Evolutionary conservation across 2,888 invertebrate genomes (phyloP).

Genomic region (Drosophila lacicola): DNA sequence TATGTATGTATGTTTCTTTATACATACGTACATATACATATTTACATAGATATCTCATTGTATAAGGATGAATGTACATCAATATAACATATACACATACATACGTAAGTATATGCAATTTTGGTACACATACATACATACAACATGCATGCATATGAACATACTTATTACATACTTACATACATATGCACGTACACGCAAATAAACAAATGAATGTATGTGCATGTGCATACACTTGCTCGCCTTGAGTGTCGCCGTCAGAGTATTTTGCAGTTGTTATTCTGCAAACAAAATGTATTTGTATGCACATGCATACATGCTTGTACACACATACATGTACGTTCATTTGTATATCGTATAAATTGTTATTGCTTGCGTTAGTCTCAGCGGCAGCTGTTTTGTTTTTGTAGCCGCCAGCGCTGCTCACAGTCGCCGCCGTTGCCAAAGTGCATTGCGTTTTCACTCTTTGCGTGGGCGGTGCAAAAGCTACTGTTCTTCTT

Average conservation of each 20-base stretch:
- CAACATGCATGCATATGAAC: constrained; percentile 4
- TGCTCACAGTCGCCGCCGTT: constrained; percentile 35
- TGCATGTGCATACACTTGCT: constrained; percentile 30
- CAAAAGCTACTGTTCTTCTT: constrained; percentile 19
- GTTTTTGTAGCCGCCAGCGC: constrained; percentile 31
- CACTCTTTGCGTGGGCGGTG: constrained; percentile 58
- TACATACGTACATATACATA: constrained; percentile 7
- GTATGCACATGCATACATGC: constrained; percentile 21
- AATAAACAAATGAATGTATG: background rate
- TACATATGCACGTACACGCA: background rate
- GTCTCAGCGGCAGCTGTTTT: constrained; percentile 43
- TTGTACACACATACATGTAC: background rate
- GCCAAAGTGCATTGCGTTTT: constrained; percentile 76
- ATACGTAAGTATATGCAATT: background rate
- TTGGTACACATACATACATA: background rate
- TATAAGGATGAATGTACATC: constrained; percentile 11
- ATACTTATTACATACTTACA: background rate
- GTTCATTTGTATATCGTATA: constrained; percentile 32
- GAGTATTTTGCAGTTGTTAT: constrained; percentile 68
- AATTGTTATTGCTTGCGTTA: constrained; percentile 52
- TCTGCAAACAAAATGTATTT: constrained; percentile 64
- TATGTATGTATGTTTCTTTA: background rate
- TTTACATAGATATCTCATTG: constrained; percentile 6
- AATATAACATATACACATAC: constrained; percentile 1
- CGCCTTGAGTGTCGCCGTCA: constrained; percentile 69